These are phyloP conservation scores for Quadroppia sp. DNA, from an alignment of 2,888 invertebrate species.

Conservation along the genomic window DNA sequence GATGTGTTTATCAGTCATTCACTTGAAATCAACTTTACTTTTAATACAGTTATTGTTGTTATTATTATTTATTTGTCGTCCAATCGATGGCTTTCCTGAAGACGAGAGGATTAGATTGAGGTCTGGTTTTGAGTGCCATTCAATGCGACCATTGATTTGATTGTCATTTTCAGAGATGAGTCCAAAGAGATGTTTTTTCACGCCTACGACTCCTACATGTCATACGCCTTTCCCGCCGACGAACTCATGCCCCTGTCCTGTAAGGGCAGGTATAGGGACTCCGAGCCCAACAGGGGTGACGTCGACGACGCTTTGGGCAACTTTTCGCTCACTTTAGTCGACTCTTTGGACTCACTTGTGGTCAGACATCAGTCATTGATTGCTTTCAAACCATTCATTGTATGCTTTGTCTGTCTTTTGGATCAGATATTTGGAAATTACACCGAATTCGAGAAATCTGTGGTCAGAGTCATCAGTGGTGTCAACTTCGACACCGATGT, in stretches of 20 bases:
- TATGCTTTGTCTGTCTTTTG: neutral
- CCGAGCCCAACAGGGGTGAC: conserved; percentile 86
- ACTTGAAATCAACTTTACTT: neutral
- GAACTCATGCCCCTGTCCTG: conserved; percentile 97
- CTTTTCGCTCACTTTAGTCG: conserved; percentile 91
- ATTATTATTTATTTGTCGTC: neutral
- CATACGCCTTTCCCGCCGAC: conserved; percentile 96
- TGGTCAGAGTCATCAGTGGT: conserved; percentile 75
- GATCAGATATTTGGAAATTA: conserved; percentile 68
- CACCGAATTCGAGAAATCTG: conserved; percentile 87
- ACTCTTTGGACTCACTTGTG: conserved; percentile 86
- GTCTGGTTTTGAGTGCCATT: neutral
- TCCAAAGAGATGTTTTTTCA: conserved; percentile 94
- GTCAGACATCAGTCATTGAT: conserved; percentile 55
- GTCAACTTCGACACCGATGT: conserved; percentile 90
- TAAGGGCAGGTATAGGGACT: conserved; percentile 81
- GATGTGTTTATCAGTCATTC: neutral
- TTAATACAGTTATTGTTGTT: neutral
- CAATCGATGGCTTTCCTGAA: neutral
- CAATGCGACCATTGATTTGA: neutral
- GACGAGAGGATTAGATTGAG: neutral
- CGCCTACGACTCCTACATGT: conserved; percentile 90
- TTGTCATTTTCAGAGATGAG: conserved; percentile 65
- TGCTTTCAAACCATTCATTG: too few species aligned
- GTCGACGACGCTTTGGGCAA: conserved; percentile 96